These are phyloP conservation scores for Delphinapterus leucas DNA, from an alignment of 2,113 vertebrate species.

Conservation along the genomic window DNA sequence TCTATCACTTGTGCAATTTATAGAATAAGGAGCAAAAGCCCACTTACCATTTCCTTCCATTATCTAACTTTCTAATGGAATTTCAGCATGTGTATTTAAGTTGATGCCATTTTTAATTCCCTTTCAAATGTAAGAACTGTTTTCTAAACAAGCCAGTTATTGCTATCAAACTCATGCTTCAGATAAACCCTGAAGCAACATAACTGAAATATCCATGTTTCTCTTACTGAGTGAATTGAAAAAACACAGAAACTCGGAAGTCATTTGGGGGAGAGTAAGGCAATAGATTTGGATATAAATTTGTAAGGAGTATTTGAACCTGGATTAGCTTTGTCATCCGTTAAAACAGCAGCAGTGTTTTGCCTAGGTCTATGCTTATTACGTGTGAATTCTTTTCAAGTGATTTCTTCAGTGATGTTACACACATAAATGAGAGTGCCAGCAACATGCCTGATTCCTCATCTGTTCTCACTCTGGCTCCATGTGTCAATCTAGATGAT, in stretches of 20 bases:
- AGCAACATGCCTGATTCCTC: constrained; percentile 29
- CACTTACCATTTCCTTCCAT: neutral
- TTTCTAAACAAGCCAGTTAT: neutral
- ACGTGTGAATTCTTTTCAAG: constrained; percentile 27
- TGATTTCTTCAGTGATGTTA: constrained; percentile 51
- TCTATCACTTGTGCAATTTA: neutral
- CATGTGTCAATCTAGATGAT: constrained; percentile 24
- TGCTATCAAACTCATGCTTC: neutral
- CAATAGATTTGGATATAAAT: neutral
- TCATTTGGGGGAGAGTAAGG: neutral
- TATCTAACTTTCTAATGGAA: neutral
- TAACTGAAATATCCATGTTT: neutral
- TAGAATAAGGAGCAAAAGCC: neutral
- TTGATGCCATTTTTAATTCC: neutral
- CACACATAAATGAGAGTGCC: constrained; percentile 12
- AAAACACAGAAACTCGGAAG: neutral
- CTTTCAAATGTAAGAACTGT: neutral
- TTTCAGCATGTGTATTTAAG: neutral
- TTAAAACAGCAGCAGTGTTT: neutral
- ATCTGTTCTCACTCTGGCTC: constrained; percentile 39
- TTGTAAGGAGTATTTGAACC: neutral
- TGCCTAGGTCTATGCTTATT: neutral
- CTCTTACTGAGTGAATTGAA: neutral
- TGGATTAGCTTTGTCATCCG: neutral
- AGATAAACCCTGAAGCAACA: neutral